Evolutionary conservation across 1,140 invertebrate genomes (phyloP), one percentile per base, ranked within the genome.

Genomic region (Drosophila prosaltans): DNA sequence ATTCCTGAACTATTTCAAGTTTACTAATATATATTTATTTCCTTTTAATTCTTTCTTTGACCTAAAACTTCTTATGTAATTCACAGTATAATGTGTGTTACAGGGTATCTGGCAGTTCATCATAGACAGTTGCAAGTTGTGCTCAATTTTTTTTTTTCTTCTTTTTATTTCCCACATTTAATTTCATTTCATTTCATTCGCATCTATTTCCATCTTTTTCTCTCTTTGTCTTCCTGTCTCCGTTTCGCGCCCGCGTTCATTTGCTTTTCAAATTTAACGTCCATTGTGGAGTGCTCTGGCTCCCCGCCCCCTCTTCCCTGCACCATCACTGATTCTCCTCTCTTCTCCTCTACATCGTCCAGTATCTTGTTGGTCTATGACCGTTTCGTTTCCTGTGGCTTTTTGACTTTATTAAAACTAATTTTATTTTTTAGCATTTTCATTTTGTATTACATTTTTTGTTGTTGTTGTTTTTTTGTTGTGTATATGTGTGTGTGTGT

Each of bases 361-460:
- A 40, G 5, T 57, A 5, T 60, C 43, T 39, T n/a, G 32, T 32
- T 32, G 65, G 16, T 9, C 48, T 43, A 9, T 26, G 48, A 36
- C 57, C 32, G 66, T 11, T 24, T 28, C 24, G 55, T 73, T 80
- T 83, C 72, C 76, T 88, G 70, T 79, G 73, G 75, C 72, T 80
- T 88, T 86, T 83, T 79, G 72, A 82, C 83, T 88, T 88, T 88
- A 88, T 88, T 88, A 80, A 83, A 88, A 88, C 77, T 88, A 77
- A 80, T 88, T 86, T 65, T 69, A 82, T 83, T 77, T 88, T 51
- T 74, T 69, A 77, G 69, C 67, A 26, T 74, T 72, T 83, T 77
- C 68, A 39, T 76, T 81, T 81, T 81, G 69, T 79, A 69, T 68
- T 65, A 73, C 76, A 80, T 69, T 79, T 85, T 71, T 78, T 80